Percentiles rank a stretch among this genome's conserved stretches.
These are phyloP conservation scores for Rachycentron canadum DNA, from an alignment of 2,797 vertebrate species.

Conservation along the genomic window DNA sequence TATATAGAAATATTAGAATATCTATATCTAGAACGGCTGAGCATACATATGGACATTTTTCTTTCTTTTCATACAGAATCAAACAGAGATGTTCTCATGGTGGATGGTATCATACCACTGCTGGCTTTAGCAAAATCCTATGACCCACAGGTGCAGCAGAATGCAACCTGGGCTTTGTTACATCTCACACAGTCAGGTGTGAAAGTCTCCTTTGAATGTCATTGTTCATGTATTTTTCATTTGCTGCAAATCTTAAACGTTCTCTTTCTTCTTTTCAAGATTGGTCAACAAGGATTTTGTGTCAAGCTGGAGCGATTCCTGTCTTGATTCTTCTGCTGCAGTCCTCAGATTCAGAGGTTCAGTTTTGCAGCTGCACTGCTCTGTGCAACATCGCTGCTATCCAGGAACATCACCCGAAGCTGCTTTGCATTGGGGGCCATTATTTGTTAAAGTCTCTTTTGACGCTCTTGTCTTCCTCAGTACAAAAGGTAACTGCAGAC, in stretches of 20 bases:
- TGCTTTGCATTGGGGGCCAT: constrained; percentile 78
- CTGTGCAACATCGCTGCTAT: constrained; percentile 84
- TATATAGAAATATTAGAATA: too few relatives aligned
- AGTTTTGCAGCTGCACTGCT: constrained; percentile 89
- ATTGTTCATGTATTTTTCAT: not conserved
- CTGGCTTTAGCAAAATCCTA: constrained; percentile 85
- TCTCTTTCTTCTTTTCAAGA: constrained; percentile 68
- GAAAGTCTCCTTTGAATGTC: not conserved
- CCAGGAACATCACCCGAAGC: constrained; percentile 73
- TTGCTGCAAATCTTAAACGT: not conserved
- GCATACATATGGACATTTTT: not conserved
- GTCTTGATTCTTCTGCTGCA: constrained; percentile 85
- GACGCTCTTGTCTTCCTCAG: constrained; percentile 86
- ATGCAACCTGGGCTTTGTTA: constrained; percentile 86
- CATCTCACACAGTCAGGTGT: constrained; percentile 88
- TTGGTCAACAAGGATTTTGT: constrained; percentile 79
- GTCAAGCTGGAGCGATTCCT: constrained; percentile 86
- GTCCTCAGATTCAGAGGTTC: constrained; percentile 86
- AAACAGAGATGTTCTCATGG: constrained; percentile 81
- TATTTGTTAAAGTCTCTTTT: constrained; percentile 84
- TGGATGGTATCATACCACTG: constrained; percentile 82
- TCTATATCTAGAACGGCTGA: too few relatives aligned
- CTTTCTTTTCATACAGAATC: constrained; percentile 56
- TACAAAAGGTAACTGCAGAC: constrained; percentile 83
- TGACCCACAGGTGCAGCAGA: constrained; percentile 86